Evolutionary conservation across 2,113 vertebrate species (phyloP).

Genomic region (Prinia subflava): DNA sequence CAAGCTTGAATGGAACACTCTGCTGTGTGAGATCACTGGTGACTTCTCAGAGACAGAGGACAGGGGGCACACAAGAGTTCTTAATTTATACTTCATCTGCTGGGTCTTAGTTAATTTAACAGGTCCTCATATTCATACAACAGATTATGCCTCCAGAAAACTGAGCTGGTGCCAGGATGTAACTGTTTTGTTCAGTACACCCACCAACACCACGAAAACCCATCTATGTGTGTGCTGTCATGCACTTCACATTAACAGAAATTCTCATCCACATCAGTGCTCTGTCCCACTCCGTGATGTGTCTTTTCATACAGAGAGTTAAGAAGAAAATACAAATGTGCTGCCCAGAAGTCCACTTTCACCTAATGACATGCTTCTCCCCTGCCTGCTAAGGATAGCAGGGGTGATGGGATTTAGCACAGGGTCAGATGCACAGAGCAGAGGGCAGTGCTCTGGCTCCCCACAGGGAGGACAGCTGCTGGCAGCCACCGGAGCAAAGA

Average conservation of each 20-base stretch:
- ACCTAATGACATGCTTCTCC: neutral
- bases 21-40: neutral
- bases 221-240: neutral
- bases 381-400: neutral
- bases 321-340: neutral
- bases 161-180: neutral
- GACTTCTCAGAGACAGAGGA: neutral
- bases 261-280: neutral
- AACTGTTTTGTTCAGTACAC: neutral
- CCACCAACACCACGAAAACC: neutral
- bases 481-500: neutral
- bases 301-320: neutral
- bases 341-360: neutral
- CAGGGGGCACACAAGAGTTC: neutral
- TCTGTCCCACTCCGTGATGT: neutral
- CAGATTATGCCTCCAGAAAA: constrained; percentile 3
- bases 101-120: constrained; percentile 26
- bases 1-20: neutral
- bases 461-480: neutral
- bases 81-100: constrained; percentile 7
- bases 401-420: neutral
- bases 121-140: neutral
- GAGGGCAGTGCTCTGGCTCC: neutral
- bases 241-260: neutral
- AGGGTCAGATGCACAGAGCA: neutral